Percentiles rank a stretch among this genome's conserved stretches.
phyloP scores from a whole-genome alignment of 2,113 vertebrate species.

The Sprattus sprattus region DNA sequence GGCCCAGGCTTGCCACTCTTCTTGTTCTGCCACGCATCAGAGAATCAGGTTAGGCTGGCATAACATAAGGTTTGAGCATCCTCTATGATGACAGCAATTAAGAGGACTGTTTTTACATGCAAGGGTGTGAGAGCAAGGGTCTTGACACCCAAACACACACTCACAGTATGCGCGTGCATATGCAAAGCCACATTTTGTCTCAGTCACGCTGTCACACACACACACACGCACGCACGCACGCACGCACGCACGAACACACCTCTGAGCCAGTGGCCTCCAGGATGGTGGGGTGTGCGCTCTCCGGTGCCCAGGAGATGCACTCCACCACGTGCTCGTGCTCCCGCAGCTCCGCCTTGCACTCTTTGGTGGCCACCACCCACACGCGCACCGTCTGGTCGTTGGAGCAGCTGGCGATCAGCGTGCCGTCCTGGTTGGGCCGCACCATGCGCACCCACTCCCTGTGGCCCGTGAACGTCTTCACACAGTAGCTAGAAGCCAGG shows the following conservation, averaged over 20 bases:
- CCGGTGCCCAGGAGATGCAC: slow-evolving; percentile 98
- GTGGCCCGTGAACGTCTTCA: slow-evolving; percentile 99
- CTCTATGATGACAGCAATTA: too few relatives aligned
- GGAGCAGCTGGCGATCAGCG: slow-evolving; percentile 96
- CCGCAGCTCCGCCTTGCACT: slow-evolving; percentile 98
- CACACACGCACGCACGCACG: neutral
- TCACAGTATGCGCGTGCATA: too few relatives aligned
- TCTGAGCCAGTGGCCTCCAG: slow-evolving; percentile 96
- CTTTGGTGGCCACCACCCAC: slow-evolving; percentile 96
- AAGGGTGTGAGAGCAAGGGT: too few relatives aligned
- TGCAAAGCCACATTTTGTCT: neutral
- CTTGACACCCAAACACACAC: too few relatives aligned
- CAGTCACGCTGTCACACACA: neutral
- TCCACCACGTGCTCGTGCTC: slow-evolving; percentile 99
- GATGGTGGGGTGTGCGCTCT: slow-evolving; percentile 92
- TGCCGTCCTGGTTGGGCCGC: slow-evolving; percentile 98
- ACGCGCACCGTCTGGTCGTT: slow-evolving; percentile 99
- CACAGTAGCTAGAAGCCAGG: slow-evolving; percentile 81
- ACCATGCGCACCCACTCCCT: slow-evolving; percentile 99
- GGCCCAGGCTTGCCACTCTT: slow-evolving; percentile 98
- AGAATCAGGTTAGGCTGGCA: too few relatives aligned
- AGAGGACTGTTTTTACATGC: too few relatives aligned
- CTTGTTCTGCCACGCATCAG: slow-evolving; percentile 77
- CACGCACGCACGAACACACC: slow-evolving; percentile 66
- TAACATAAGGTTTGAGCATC: too few relatives aligned